Conservation (phyloP, 2,888 invertebrate genomes). For the Tanaodytes sp. region DNA sequence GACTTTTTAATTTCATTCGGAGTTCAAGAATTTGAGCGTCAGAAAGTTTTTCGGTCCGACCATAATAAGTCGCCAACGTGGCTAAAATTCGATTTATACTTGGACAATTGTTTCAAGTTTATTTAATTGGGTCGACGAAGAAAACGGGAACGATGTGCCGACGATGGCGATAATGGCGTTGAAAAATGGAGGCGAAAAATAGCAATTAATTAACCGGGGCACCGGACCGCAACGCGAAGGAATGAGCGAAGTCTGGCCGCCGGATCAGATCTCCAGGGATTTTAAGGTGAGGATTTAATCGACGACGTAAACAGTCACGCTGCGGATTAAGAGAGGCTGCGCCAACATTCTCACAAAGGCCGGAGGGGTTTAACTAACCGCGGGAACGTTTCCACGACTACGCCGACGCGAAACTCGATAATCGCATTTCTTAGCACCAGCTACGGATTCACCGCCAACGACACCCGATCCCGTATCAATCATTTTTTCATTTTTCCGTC, state of each 20-base stretch:
- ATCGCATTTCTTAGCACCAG: slow-evolving; percentile 47
- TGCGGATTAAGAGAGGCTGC: slow-evolving; percentile 60
- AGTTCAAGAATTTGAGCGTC: too few species aligned
- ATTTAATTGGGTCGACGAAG: too few species aligned
- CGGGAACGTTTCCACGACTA: slow-evolving; percentile 53
- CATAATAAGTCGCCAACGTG: too few species aligned
- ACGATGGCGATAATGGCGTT: too few species aligned
- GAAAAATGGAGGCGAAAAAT: too few species aligned
- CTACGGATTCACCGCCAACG: slow-evolving; percentile 59
- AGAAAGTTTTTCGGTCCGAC: too few species aligned
- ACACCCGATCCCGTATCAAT: slow-evolving; percentile 57
- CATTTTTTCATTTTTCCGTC: slow-evolving; percentile 34
- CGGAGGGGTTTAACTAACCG: slow-evolving; percentile 55
- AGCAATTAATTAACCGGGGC: slow-evolving; percentile 25
- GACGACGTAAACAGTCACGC: slow-evolving; percentile 66
- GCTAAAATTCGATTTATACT: too few species aligned
- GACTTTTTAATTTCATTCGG: too few species aligned
- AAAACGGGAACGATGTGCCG: too few species aligned
- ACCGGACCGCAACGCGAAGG: slow-evolving; percentile 15
- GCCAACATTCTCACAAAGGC: slow-evolving; percentile 49
- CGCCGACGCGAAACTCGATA: slow-evolving; percentile 44
- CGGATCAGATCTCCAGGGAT: slow-evolving; percentile 51
- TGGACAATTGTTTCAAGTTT: too few species aligned
- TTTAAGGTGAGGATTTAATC: slow-evolving; percentile 65
- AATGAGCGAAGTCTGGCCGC: slow-evolving; percentile 37